These are phyloP conservation scores for Lepidurus apus DNA, from an alignment of 1,140 invertebrate species.

Conservation along the genomic window DNA sequence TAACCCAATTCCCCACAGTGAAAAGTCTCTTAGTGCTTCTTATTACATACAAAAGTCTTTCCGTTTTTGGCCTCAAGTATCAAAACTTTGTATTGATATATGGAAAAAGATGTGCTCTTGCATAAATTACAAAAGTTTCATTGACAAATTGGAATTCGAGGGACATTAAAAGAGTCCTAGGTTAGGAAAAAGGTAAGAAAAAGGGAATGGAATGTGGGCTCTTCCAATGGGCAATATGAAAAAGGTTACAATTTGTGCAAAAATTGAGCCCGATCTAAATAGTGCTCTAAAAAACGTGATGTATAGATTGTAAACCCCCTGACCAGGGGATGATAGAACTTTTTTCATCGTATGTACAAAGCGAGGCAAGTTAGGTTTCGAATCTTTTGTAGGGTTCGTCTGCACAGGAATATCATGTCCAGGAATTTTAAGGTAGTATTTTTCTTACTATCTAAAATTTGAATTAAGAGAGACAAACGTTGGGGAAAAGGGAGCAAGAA, in stretches of 20 bases:
- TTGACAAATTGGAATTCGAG: neutral
- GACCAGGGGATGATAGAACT: neutral
- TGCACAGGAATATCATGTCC: neutral
- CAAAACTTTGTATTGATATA: neutral
- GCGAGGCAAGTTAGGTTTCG: neutral
- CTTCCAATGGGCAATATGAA: neutral
- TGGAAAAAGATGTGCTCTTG: neutral
- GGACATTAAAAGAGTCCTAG: neutral
- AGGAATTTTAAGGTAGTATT: neutral
- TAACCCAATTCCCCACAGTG: too few relatives aligned
- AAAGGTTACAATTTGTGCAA: neutral
- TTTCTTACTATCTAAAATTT: neutral
- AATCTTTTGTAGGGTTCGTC: neutral
- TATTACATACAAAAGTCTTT: neutral
- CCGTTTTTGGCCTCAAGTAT: constrained; percentile 7
- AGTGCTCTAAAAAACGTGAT: neutral
- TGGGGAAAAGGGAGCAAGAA: neutral
- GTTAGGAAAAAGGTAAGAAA: neutral
- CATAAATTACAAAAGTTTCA: neutral
- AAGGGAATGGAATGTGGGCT: neutral
- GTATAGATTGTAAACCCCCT: neutral
- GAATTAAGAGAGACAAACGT: neutral
- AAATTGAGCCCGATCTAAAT: constrained; percentile 2
- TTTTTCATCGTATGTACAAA: neutral
- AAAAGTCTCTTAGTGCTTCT: too few relatives aligned